Base-by-base conservation (phyloP, 2,113 vertebrate genomes). In the Microcebus murinus region DNA sequence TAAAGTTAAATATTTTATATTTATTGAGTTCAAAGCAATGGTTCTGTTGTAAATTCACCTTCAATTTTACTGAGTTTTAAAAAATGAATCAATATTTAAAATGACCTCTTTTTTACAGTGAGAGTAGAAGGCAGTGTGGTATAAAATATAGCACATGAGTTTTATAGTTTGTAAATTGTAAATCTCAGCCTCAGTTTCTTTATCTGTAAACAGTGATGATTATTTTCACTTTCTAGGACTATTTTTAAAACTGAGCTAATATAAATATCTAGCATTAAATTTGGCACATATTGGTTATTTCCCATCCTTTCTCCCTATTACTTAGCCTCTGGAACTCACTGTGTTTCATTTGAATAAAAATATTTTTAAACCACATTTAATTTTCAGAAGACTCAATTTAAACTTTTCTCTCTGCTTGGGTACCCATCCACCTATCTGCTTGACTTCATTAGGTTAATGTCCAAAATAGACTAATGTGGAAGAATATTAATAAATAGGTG, bases 311-410 rank as follows among this genome's bases (percentile, higher is more conserved):
- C n/a, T 80, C 34, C 27, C 39, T 71, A 34, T n/a, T 65, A 61
- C 9, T 52, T 65, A 55, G 70, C 10, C 29, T 93, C 76, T 94
- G 74, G 27, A 81, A 91, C n/a, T 81, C 36, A 67, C 18, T 83
- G 27, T 39, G 31, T 85, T 91, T 96, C n/a, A 97, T 84, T 27
- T 93, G 67, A 82, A 20, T 91, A 82, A 85, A 90, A 91, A 88
- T 36, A 59, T 39, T 85, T 93, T 90, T 52, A 82, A 82, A 80
- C 71, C 52, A 81, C 27, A 81, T 20, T 89, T 84, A 68, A 65
- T 50, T 95, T 95, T 76, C 36, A 70, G 63, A 94, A 55, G 67
- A 21, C 52, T 68, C 63, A 8, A 90, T 57, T 95, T 59, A 94
- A 92, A 63, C 48, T 57, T 87, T 87, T 79, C 71, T 85, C 81